A percentile compares a stretch with the other conserved stretches of the same genome.
phyloP scores from a whole-genome alignment of 2,888 invertebrate genomes.

The Leptinotarsa haldemani region DNA sequence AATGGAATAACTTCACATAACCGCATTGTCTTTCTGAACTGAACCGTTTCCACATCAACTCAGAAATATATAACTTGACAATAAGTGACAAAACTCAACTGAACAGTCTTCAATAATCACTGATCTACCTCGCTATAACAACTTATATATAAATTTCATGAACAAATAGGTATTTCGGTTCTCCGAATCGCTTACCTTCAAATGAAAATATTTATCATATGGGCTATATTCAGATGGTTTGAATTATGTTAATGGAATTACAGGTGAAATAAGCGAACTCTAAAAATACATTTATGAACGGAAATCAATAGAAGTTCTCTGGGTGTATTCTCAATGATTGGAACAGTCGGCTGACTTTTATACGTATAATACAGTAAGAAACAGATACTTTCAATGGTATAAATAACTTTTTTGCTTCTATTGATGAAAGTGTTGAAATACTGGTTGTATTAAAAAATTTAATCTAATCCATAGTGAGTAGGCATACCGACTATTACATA shows the following conservation, averaged over 20 bases:
- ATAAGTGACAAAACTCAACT: no score
- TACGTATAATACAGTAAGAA: not conserved
- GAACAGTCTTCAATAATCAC: no score
- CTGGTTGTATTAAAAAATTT: no score
- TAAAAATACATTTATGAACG: slow-evolving; percentile 10
- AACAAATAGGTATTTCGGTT: not conserved
- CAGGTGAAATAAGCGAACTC: slow-evolving; percentile 6
- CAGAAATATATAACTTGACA: no score
- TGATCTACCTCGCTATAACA: not conserved
- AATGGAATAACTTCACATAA: no score
- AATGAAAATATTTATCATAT: slow-evolving; percentile 2
- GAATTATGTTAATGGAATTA: slow-evolving; percentile 14
- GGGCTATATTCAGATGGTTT: not conserved
- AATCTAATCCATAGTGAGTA: no score
- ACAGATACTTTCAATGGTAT: not conserved
- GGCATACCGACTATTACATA: no score
- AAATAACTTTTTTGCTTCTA: no score
- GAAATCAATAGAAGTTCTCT: not conserved
- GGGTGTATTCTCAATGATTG: not conserved
- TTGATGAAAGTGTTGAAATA: no score
- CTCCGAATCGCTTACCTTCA: not conserved
- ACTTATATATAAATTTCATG: not conserved
- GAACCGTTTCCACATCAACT: no score
- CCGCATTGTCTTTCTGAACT: no score
- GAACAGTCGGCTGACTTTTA: not conserved